These are phyloP conservation scores for Eurystomus glaucurus DNA, from an alignment of 2,797 vertebrate species.

Conservation along the genomic window DNA sequence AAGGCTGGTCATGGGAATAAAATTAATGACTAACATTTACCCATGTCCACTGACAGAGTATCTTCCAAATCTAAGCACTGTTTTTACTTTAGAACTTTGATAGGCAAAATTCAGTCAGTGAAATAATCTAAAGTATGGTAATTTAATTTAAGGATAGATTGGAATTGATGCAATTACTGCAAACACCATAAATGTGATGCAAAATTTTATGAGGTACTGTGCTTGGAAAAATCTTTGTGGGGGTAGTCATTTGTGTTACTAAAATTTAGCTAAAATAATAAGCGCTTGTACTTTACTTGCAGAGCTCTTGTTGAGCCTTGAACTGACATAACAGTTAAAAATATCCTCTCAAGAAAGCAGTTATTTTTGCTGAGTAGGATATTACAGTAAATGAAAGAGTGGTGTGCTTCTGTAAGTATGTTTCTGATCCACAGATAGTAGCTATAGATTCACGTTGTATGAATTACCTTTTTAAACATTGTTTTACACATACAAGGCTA, in stretches of 20 bases:
- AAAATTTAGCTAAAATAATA: not conserved
- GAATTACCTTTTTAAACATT: not conserved
- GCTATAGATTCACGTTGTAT: not conserved
- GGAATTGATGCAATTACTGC: not conserved
- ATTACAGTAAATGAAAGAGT: not conserved
- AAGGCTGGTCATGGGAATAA: not conserved
- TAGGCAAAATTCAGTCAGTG: not conserved
- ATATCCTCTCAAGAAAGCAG: not conserved
- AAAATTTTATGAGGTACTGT: not conserved
- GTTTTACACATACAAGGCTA: not conserved
- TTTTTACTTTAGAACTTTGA: not conserved
- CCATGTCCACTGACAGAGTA: not conserved
- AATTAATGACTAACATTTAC: not conserved
- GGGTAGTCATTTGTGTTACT: not conserved
- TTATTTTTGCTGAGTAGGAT: not conserved
- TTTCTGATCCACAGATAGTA: not conserved
- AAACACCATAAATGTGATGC: not conserved
- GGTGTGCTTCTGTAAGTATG: not conserved
- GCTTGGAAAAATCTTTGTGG: not conserved
- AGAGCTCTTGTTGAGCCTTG: not conserved
- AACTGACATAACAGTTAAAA: not conserved
- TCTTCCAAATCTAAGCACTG: not conserved
- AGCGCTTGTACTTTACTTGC: not conserved
- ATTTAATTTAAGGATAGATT: not conserved
- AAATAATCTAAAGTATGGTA: not conserved